Base-by-base conservation (phyloP, 1,140 invertebrate species). In the Augochlora pura region DNA sequence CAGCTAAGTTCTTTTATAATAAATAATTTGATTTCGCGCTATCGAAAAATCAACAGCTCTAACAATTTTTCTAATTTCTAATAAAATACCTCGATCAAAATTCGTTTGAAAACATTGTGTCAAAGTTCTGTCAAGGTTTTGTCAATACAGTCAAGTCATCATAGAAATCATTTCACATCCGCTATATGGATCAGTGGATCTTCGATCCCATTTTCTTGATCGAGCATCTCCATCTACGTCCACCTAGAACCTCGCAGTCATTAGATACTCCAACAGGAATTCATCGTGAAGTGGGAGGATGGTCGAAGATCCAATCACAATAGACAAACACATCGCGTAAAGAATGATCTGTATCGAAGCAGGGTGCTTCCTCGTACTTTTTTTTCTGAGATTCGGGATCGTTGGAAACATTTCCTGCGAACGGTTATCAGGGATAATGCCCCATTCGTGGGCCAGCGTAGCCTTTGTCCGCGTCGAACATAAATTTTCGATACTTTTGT, bases 211-310 rank as follows among this genome's bases (percentile, higher is more conserved):
- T 59, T 74, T 67, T 38, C 25, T 77, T 38, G 23, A 78, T 78
- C 66, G 23, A 59, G 21, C 25, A 73, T 10, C 42, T 73, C 32
- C 16, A 39, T 64, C 21, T 63, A 25, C 18, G 32, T 66, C 57
- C 52, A 32, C 65, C 16, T 39, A 39, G 42, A 23, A 64, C 75
- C 77, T 72, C 83, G 57, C 62, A 74, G 73, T 78, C 71, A 63
- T 85, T 84, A 81, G 65, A 66, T 57, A 25, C 39, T 63, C 18
- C 32, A 74, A 39, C 63, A 38, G 65, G 62, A 77, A 73, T 71
- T 69, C 60, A 32, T 32, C 32, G 32, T 32, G n/a, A n/a, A 32
- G 1, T n/a, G 14, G 8, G 32, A 6, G 25, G 52, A 21, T 59
- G 75, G 78, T 70, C 65, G 10, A 49, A 65, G 69, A 74, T 12